Percentiles rank a stretch among this genome's conserved stretches.
phyloP scores from a whole-genome alignment of 2,888 invertebrate genomes.

The Mythimna pallens region DNA sequence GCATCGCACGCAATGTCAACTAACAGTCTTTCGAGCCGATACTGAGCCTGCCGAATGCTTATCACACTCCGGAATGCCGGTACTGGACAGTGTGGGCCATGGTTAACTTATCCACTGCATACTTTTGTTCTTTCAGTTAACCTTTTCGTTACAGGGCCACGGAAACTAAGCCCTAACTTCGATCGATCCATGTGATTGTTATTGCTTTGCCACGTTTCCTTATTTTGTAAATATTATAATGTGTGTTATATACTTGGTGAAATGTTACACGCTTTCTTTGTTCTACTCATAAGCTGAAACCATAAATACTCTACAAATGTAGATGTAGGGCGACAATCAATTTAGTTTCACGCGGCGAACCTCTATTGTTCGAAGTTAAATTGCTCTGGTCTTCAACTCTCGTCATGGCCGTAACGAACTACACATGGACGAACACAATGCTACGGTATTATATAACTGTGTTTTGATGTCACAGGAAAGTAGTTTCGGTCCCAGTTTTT shows the following conservation, averaged over 20 bases:
- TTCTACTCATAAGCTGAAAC: not conserved
- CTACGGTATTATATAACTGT: not conserved
- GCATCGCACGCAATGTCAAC: conserved; percentile 92
- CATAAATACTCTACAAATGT: conserved; percentile 9
- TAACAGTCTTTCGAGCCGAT: conserved; percentile 98
- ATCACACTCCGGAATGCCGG: conserved; percentile 97
- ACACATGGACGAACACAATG: conserved; percentile 2
- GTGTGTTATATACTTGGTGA: not conserved
- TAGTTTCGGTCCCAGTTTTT: not conserved
- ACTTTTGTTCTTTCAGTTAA: conserved; percentile 72
- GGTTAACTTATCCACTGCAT: conserved; percentile 98
- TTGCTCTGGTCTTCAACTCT: conserved; percentile 70
- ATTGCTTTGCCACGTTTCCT: too few relatives aligned
- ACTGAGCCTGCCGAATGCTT: conserved; percentile 94
- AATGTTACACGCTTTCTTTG: not conserved
- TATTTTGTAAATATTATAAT: not conserved
- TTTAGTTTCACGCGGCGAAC: conserved; percentile 57
- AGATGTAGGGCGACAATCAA: conserved; percentile 48
- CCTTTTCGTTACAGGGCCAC: too few relatives aligned
- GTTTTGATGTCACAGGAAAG: conserved; percentile 1
- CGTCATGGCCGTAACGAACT: conserved; percentile 4
- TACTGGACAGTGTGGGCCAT: conserved; percentile 99
- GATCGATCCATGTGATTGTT: too few relatives aligned
- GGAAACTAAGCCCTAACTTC: too few relatives aligned
- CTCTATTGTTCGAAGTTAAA: conserved; percentile 83